These are phyloP conservation scores for Theonella swinhoei DNA, from an alignment of 37 sponge, comb jelly and placozoan genomes.

Conservation along the genomic window DNA sequence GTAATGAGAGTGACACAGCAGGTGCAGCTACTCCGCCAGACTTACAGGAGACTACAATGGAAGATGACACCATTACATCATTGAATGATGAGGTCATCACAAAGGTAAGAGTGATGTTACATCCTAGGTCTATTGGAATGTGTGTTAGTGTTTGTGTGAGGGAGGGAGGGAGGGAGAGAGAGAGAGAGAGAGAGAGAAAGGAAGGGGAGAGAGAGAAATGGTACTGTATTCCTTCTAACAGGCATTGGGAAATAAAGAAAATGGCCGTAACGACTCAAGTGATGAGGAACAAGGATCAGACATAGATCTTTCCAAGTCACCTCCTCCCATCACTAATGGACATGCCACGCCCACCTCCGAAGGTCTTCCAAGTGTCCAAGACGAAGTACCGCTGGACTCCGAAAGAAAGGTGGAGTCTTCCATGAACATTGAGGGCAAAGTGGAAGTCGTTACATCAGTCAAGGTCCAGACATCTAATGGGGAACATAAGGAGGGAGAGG, in stretches of 20 bases:
- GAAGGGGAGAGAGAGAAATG: too few species aligned
- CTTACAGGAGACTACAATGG: too few species aligned
- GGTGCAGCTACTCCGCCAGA: too few species aligned
- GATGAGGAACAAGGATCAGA: background rate
- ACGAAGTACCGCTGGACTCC: background rate
- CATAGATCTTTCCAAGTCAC: background rate
- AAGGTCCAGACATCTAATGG: background rate
- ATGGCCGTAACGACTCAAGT: background rate
- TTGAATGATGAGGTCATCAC: background rate
- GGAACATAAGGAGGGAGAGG: background rate
- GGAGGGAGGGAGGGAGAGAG: too few species aligned
- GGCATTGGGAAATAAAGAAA: background rate
- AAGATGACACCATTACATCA: background rate
- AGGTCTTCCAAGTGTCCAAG: background rate
- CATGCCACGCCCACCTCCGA: background rate
- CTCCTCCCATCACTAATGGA: background rate
- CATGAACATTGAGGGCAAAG: background rate
- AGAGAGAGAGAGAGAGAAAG: too few species aligned
- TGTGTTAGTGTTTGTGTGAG: too few species aligned
- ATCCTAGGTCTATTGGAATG: too few species aligned
- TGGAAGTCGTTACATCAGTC: constrained; percentile 1
- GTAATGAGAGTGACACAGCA: too few species aligned
- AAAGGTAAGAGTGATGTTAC: too few species aligned
- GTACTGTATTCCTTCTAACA: background rate
- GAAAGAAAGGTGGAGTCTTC: background rate